These are phyloP conservation scores for Calosoma granatense DNA, from an alignment of 1,140 invertebrate genomes.

Conservation along the genomic window DNA sequence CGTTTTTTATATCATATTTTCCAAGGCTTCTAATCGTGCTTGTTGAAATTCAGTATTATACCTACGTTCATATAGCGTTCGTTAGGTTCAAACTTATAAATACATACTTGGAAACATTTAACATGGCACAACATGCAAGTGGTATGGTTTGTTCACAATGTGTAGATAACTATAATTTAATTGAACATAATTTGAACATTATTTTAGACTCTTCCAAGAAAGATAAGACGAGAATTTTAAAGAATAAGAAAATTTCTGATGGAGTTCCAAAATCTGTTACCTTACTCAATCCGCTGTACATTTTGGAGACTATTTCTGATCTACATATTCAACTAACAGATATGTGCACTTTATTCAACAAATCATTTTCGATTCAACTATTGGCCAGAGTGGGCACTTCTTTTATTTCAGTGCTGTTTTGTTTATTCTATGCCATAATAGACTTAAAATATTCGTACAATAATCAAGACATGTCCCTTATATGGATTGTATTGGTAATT, in stretches of 20 bases:
- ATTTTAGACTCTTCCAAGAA: too few relatives aligned
- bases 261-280: slow-evolving; percentile 12
- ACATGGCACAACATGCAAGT: slow-evolving; percentile 10
- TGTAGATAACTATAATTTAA: too few relatives aligned
- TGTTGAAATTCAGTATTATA: slow-evolving; percentile 17
- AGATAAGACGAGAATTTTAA: too few relatives aligned
- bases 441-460: slow-evolving; percentile 15
- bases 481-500: too few relatives aligned
- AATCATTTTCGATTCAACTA: slow-evolving; percentile 20
- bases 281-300: neutral
- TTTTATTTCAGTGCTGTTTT: slow-evolving; percentile 19
- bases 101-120: slow-evolving; percentile 17
- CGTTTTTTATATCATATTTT: neutral
- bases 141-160: too few relatives aligned
- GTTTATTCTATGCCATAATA: slow-evolving; percentile 18
- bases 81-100: slow-evolving; percentile 17
- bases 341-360: slow-evolving; percentile 18
- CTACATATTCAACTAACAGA: slow-evolving; percentile 21
- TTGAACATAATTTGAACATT: too few relatives aligned
- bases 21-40: neutral
- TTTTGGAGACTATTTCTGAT: slow-evolving; percentile 17
- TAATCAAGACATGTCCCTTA: too few relatives aligned
- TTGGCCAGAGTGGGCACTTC: slow-evolving; percentile 18
- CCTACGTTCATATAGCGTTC: slow-evolving; percentile 14
- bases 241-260: neutral